Evolutionary conservation across 2,797 vertebrate species (phyloP), one percentile per base, ranked within the genome.

Genomic region (Meriones psammophilus): DNA sequence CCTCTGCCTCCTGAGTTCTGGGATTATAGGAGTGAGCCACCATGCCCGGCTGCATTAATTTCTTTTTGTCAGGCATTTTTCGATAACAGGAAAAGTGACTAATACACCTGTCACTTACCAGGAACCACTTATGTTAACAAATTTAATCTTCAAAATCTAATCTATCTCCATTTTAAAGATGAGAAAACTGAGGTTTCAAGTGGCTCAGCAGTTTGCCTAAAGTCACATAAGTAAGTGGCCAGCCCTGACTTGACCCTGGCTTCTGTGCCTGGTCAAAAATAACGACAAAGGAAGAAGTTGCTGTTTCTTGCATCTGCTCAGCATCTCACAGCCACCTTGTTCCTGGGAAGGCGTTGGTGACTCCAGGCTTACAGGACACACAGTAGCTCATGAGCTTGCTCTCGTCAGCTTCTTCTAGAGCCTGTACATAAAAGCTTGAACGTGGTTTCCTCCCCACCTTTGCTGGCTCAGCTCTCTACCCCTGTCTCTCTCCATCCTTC

Each of bases 361-460:
- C 28, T 46, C 39, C 15, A 73, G 56, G 60, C 50, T 20, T 89
- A 8, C 64, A 80, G 39, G 50, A 4, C 1, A 3, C 18, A 1
- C 17, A 76, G 66, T 28, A 33, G 73, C 22, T 42, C 50, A 18
- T 13, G 26, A 36, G n/a, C 68, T 68, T 1, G 0, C 18, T 42
- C 77, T 92, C 33, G 20, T 84, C 33, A 24, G 42, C 24, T 96
- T 46, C 66, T 90, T 64, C 71, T 24, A 60, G 92, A 85, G 30
- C 36, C 7, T 28, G 58, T 60, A 58, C 9, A 33, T 24, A 3
- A 20, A 71, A 50, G 18, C 30, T 50, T 33, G 36, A 36, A 8
- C 17, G 17, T 60, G 74, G 9, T 58, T 92, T 86, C 60, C 50
- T 88, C 46, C 68, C 60, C 33, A 66, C 28, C 4, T 50, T 56